These are phyloP conservation scores for Gephyroberyx darwinii DNA, from an alignment of 2,797 vertebrate genomes.

Conservation along the genomic window DNA sequence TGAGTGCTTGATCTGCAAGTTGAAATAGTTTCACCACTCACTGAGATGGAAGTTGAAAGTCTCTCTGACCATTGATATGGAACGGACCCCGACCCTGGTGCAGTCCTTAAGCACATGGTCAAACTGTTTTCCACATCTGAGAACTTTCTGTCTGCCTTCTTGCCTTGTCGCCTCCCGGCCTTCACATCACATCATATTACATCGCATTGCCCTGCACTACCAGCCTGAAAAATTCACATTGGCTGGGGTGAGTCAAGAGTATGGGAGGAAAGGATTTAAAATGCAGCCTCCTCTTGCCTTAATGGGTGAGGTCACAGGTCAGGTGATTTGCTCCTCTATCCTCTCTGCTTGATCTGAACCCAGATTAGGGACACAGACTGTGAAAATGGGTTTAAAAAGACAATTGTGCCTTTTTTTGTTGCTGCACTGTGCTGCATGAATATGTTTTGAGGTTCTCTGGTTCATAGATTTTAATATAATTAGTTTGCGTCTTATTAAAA, in stretches of 20 bases:
- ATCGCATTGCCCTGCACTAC: conserved; percentile 18
- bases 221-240: conserved; percentile 33
- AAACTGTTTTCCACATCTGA: conserved; percentile 55
- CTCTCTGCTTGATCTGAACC: conserved; percentile 38
- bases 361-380: background rate
- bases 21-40: background rate
- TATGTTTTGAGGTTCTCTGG: background rate
- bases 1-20: background rate
- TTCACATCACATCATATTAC: conserved; percentile 67
- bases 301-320: conserved; percentile 25
- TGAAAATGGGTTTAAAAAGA: too few species aligned
- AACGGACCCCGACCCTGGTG: conserved; percentile 7
- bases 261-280: conserved; percentile 17
- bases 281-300: conserved; percentile 24
- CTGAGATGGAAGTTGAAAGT: background rate
- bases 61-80: conserved; percentile 4
- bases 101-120: conserved; percentile 41
- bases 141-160: conserved; percentile 50
- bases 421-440: background rate
- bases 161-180: conserved; percentile 61
- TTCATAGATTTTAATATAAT: background rate
- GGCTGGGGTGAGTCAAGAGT: conserved; percentile 26
- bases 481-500: background rate
- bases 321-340: conserved; percentile 14
- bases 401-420: background rate